phyloP scores from a whole-genome alignment of 2,113 vertebrate species.

The Myxocyprinus asiaticus region DNA sequence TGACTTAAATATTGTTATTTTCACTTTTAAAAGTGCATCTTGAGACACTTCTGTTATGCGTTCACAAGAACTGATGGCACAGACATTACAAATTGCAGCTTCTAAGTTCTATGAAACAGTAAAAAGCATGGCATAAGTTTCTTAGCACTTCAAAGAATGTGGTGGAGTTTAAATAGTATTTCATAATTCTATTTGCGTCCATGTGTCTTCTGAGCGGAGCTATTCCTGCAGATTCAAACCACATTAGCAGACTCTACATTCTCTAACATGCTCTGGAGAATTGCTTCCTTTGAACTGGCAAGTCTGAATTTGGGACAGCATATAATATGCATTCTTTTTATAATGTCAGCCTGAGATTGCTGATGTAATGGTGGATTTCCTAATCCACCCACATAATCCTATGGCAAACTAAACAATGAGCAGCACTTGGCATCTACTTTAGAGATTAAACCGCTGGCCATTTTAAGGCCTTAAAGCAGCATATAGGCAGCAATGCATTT shows the following conservation, averaged over 20 bases:
- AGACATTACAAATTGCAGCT: too few relatives aligned
- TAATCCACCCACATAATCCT: slow-evolving; percentile 42
- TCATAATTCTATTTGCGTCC: slow-evolving; percentile 7
- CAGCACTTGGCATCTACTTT: slow-evolving; percentile 26
- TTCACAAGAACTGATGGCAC: too few relatives aligned
- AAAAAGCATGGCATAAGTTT: too few relatives aligned
- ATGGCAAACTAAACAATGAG: slow-evolving; percentile 19
- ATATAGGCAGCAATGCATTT: background rate
- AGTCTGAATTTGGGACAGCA: slow-evolving; percentile 14
- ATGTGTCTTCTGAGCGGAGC: too few relatives aligned
- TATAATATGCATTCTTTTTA: slow-evolving; percentile 23
- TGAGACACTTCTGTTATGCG: too few relatives aligned
- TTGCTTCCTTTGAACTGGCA: slow-evolving; percentile 23
- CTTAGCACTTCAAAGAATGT: slow-evolving; percentile 13
- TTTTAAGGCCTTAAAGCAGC: slow-evolving; percentile 10
- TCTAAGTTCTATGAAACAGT: too few relatives aligned
- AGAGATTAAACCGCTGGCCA: slow-evolving; percentile 19
- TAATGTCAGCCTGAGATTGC: slow-evolving; percentile 9
- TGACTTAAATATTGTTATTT: too few relatives aligned
- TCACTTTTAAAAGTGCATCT: too few relatives aligned
- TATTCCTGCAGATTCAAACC: too few relatives aligned
- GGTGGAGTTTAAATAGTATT: background rate
- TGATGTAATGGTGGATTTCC: slow-evolving; percentile 28
- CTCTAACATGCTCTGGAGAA: slow-evolving; percentile 23
- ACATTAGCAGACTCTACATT: too few relatives aligned